A percentile compares a stretch with the other conserved stretches of the same genome.
phyloP scores from a whole-genome alignment of 2,888 invertebrate genomes.

The Cyclophora albipunctata region DNA sequence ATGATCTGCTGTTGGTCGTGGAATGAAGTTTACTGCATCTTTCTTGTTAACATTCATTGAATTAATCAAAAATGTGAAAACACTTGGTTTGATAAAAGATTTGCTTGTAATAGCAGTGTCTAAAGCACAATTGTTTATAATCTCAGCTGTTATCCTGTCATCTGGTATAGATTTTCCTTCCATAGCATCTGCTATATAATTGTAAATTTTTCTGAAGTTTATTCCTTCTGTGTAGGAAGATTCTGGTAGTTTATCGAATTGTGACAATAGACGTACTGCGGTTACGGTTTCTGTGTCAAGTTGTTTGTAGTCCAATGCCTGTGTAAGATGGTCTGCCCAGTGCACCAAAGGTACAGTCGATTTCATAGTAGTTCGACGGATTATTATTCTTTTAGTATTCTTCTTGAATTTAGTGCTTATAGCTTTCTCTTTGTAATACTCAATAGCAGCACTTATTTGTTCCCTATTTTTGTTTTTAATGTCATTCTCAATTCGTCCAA shows the following conservation, averaged over 20 bases:
- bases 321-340: slow-evolving; percentile 50
- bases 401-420: slow-evolving; percentile 12
- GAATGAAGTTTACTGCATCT: slow-evolving; percentile 24
- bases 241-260: slow-evolving; percentile 46
- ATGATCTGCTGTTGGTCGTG: slow-evolving; percentile 30
- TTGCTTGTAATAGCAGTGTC: slow-evolving; percentile 51
- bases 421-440: slow-evolving; percentile 35
- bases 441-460: slow-evolving; percentile 36
- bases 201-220: slow-evolving; percentile 50
- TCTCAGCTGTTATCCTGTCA: slow-evolving; percentile 25
- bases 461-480: slow-evolving; percentile 35
- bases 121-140: slow-evolving; percentile 47
- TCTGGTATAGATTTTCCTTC: slow-evolving; percentile 48
- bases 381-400: neutral
- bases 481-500: slow-evolving; percentile 26
- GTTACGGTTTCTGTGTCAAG: slow-evolving; percentile 46
- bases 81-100: slow-evolving; percentile 33
- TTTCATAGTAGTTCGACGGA: slow-evolving; percentile 7
- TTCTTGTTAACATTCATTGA: slow-evolving; percentile 32
- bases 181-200: slow-evolving; percentile 52
- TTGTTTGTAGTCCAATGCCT: slow-evolving; percentile 34
- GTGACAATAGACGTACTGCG: slow-evolving; percentile 54
- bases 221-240: slow-evolving; percentile 32
- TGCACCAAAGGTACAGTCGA: slow-evolving; percentile 36
- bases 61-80: slow-evolving; percentile 30